phyloP scores from a whole-genome alignment of 2,113 vertebrate species.

The Pitta sordida region DNA sequence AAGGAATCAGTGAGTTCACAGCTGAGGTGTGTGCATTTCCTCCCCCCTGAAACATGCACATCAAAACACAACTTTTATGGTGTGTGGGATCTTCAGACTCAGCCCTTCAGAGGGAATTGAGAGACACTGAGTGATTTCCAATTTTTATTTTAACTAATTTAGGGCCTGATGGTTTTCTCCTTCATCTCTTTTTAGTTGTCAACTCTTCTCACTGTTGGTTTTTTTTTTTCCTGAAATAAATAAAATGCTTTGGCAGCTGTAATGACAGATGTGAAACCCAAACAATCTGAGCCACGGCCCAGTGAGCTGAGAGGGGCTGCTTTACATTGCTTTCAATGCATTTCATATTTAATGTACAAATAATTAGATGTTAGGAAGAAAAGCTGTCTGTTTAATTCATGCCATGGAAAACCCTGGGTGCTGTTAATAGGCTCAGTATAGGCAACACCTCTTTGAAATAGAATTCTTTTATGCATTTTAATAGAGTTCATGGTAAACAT shows the following conservation, averaged over 20 bases:
- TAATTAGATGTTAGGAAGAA: conserved; percentile 33
- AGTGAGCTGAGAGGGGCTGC: neutral
- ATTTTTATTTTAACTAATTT: neutral
- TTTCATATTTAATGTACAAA: conserved; percentile 23
- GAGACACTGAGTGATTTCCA: neutral
- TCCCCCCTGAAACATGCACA: neutral
- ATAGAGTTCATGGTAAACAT: conserved; percentile 31
- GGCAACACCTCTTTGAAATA: conserved; percentile 23
- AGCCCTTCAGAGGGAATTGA: neutral
- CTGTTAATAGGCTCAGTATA: conserved; percentile 42
- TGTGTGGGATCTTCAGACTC: neutral
- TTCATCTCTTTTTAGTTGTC: neutral
- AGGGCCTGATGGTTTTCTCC: neutral
- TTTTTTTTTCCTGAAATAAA: neutral
- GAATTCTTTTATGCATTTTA: conserved; percentile 23
- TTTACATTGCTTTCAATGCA: neutral
- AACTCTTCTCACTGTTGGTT: neutral
- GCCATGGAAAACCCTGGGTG: neutral
- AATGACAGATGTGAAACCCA: neutral
- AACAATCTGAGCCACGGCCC: neutral
- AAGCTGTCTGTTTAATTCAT: conserved; percentile 33
- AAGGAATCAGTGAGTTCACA: neutral
- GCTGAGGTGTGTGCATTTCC: neutral
- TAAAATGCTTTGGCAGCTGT: conserved; percentile 1
- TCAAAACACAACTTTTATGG: neutral